Base-by-base conservation (phyloP, 2,113 vertebrate genomes). In the Lepus americanus region DNA sequence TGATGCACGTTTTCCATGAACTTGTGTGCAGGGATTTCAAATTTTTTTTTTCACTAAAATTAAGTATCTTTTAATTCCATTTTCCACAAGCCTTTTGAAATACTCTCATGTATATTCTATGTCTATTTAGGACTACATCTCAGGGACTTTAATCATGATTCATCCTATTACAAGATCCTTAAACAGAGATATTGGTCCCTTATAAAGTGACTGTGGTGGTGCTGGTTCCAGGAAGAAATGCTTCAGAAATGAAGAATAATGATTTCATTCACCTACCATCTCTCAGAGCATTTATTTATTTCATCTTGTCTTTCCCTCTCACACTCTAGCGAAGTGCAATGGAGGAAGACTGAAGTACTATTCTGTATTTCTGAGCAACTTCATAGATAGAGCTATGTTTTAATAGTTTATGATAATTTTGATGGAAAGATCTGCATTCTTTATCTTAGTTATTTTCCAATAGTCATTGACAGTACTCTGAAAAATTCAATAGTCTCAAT, bases 401-500 rank as follows among this genome's bases (percentile, higher is more conserved):
- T 76, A 94, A 87, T 92, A 23, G 14, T n/a, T 90, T 85, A 78
- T 12, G 20, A 9, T 67, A 63, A 91, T 67, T 92, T 94, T 23
- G 67, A 77, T 31, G 70, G 67, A 81, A 84, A 72, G 17, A 39
- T 79, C 36, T 84, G 1, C 5, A 80, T 83, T 94, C 5, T 55
- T 82, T 11, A 59, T 63, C 83, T 69, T 69, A 92, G 29, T 67
- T 95, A 49, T 92, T 89, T 92, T 93, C 31, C 27, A 51, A 27
- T 87, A 85, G 66, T 74, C 31, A 33, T 59, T 85, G 31, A 49
- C 27, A 53, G 79, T 83, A 39, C 72, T 44, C 31, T 31, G 91
- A 13, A 76, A 73, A 91, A 44, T 67, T 69, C 17, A 59, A 13
- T 74, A 44, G 4, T 83, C 19, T 87, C 36, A 94, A 29, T 81